A percentile compares a stretch with the other conserved stretches of the same genome.
Evolutionary conservation across 1,140 invertebrate genomes (phyloP).

Genomic region (Drosophila yakuba): DNA sequence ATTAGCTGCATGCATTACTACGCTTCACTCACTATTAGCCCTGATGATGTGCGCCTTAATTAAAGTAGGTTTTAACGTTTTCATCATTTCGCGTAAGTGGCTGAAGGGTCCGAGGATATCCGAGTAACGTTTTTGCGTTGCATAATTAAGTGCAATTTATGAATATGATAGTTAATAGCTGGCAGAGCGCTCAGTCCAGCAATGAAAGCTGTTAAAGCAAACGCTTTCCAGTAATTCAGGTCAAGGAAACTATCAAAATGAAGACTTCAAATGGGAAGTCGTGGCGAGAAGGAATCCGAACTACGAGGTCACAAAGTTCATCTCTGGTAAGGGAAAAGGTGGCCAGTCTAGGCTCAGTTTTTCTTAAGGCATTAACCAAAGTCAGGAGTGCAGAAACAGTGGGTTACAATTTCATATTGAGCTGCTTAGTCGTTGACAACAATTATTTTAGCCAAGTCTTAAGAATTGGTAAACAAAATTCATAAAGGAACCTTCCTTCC

Average conservation of each 20-base stretch:
- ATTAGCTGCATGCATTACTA: slow-evolving; percentile 58
- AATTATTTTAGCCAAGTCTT: too few species aligned
- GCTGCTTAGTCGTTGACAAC: too few species aligned
- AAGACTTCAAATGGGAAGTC: slow-evolving; percentile 36
- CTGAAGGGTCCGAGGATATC: slow-evolving; percentile 7
- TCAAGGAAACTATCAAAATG: slow-evolving; percentile 77
- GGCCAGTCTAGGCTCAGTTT: slow-evolving; percentile 8
- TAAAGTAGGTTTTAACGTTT: slow-evolving; percentile 64
- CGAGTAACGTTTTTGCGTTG: slow-evolving; percentile 26
- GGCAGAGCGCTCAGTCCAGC: neutral
- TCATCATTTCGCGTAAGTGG: slow-evolving; percentile 52
- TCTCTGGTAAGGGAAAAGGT: slow-evolving; percentile 10
- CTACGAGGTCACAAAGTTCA: slow-evolving; percentile 26
- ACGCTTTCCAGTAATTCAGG: slow-evolving; percentile 64
- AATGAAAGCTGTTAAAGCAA: slow-evolving; percentile 19
- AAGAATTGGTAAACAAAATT: too few species aligned
- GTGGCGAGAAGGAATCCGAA: neutral
- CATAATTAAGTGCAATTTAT: slow-evolving; percentile 63
- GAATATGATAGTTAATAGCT: slow-evolving; percentile 29
- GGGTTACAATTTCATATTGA: slow-evolving; percentile 1
- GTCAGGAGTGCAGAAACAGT: neutral
- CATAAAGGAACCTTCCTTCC: too few species aligned
- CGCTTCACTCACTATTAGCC: slow-evolving; percentile 32
- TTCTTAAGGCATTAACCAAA: neutral
- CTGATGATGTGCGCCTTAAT: slow-evolving; percentile 55